phyloP scores from a whole-genome alignment of 2,113 vertebrate species.

The Oreotragus oreotragus region DNA sequence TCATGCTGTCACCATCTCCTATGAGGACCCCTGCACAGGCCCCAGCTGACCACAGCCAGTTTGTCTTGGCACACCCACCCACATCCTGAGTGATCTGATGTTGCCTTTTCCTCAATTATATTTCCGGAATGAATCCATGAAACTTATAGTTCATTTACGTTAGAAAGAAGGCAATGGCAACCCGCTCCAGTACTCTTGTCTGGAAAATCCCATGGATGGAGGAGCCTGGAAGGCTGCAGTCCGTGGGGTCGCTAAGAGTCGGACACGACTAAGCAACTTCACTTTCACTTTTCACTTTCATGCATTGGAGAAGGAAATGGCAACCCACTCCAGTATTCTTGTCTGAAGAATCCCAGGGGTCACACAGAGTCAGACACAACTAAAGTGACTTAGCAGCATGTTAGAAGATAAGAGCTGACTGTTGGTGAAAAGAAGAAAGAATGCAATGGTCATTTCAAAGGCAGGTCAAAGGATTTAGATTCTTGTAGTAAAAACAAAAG shows the following conservation, averaged over 20 bases:
- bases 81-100: background rate
- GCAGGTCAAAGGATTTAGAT: background rate
- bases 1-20: background rate
- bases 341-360: too few relatives aligned
- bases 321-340: too few relatives aligned
- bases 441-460: background rate
- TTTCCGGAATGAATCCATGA: background rate
- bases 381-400: too few relatives aligned
- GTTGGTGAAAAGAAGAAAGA: background rate
- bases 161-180: background rate
- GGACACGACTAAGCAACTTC: too few relatives aligned
- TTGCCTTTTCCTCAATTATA: background rate
- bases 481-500: background rate
- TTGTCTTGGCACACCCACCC: background rate
- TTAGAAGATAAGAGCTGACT: background rate
- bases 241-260: too few relatives aligned
- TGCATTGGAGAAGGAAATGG: too few relatives aligned
- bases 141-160: background rate
- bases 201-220: too few relatives aligned
- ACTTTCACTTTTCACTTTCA: too few relatives aligned
- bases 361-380: too few relatives aligned
- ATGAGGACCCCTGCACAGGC: too few relatives aligned
- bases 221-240: too few relatives aligned
- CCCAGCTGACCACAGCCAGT: fast-evolving
- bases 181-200: too few relatives aligned